Evolutionary conservation across 2,113 vertebrate species (phyloP).

Genomic region (Poecilia latipinna): DNA sequence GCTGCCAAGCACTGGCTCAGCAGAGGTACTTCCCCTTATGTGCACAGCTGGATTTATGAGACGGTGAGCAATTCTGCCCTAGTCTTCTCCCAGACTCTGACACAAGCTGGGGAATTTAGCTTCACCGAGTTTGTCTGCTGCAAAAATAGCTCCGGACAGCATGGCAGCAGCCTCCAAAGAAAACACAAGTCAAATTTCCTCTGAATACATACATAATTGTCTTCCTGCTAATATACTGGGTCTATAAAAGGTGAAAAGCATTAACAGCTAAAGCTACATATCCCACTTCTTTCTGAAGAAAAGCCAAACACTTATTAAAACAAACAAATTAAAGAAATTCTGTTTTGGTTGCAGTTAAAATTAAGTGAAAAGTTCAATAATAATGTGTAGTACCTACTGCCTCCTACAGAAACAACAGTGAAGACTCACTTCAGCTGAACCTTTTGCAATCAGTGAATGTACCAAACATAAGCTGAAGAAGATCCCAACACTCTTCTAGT

Average conservation of each 20-base stretch:
- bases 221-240: background rate
- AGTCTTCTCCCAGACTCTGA: conserved; percentile 76
- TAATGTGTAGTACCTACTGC: background rate
- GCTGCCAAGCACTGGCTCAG: conserved; percentile 72
- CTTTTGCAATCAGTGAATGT: no score
- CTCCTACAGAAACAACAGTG: background rate
- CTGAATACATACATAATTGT: conserved; percentile 3
- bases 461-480: no score
- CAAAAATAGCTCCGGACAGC: conserved; percentile 68
- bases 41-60: conserved; percentile 77
- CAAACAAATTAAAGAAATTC: no score
- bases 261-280: background rate
- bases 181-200: conserved; percentile 3
- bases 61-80: conserved; percentile 76
- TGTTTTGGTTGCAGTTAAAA: no score
- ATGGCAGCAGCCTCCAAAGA: conserved; percentile 30
- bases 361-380: no score
- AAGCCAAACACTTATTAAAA: no score
- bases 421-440: no score
- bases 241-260: background rate
- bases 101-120: conserved; percentile 80
- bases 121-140: conserved; percentile 49
- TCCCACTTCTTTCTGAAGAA: background rate
- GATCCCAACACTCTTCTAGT: no score
- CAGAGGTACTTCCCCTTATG: conserved; percentile 77